Conservation (phyloP, 2,113 vertebrate genomes). For the Leptosomus discolor region DNA sequence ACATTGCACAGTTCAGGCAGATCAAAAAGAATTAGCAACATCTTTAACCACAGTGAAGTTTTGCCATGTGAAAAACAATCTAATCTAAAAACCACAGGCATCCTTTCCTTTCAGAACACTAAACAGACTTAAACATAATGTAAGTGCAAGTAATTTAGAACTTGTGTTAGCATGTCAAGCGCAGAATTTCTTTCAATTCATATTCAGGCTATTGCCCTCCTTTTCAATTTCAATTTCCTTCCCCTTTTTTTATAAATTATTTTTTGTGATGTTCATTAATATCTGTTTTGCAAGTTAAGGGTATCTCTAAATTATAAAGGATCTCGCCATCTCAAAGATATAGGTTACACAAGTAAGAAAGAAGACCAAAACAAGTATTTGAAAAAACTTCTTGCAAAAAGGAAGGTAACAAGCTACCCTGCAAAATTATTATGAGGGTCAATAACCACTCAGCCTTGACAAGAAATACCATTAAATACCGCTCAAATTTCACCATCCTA, state of each 20-base stretch:
- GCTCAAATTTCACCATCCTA: not conserved
- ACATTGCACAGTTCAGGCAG: not conserved
- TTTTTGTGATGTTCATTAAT: not conserved
- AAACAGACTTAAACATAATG: not conserved
- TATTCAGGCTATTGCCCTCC: not conserved
- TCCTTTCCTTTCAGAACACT: not conserved
- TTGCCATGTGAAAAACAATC: not conserved
- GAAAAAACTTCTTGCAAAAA: not conserved
- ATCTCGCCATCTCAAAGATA: not conserved
- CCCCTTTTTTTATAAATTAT: not conserved
- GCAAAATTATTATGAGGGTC: not conserved
- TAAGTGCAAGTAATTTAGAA: not conserved
- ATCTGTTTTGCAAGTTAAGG: not conserved
- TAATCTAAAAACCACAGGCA: not conserved
- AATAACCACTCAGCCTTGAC: not conserved
- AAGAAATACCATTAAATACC: not conserved
- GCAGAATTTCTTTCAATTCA: not conserved
- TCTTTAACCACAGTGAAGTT: not conserved
- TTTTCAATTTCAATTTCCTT: not conserved
- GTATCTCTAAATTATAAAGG: not conserved
- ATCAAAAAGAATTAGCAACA: not conserved
- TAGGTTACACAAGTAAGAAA: not conserved
- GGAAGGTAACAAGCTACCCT: not conserved
- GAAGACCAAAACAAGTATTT: not conserved
- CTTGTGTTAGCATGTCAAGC: accelerated